A percentile compares a stretch with the other conserved stretches of the same genome.
Evolutionary conservation across 2,888 invertebrate species (phyloP).

Genomic region (Agrilus biguttatus): DNA sequence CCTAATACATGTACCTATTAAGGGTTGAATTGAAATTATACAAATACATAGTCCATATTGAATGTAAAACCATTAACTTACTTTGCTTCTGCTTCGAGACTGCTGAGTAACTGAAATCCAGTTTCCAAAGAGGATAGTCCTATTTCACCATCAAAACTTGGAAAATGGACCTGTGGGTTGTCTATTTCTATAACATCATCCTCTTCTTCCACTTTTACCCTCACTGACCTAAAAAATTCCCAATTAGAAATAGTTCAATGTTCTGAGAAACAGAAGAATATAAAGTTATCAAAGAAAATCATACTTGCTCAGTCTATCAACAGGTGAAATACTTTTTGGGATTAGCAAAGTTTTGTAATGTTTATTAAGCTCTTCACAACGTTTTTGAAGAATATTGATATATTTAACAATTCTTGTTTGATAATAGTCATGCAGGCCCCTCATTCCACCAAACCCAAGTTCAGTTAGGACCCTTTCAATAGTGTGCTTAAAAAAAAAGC

Average conservation of each 20-base stretch:
- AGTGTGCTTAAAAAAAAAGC: constrained; percentile 33
- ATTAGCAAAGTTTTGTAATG: constrained; percentile 19
- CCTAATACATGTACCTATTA: constrained; percentile 5
- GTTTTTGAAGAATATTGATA: constrained; percentile 18
- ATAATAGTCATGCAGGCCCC: constrained; percentile 42
- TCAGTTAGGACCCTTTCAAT: constrained; percentile 45
- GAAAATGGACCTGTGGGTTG: constrained; percentile 22
- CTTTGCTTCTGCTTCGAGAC: constrained; percentile 24
- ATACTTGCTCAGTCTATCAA: constrained; percentile 20
- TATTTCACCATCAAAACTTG: constrained; percentile 20
- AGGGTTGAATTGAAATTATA: neutral
- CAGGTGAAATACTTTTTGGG: constrained; percentile 17
- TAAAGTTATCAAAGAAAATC: neutral
- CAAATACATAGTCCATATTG: neutral
- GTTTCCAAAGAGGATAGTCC: constrained; percentile 21
- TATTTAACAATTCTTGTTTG: constrained; percentile 30
- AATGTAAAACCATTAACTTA: constrained; percentile 4
- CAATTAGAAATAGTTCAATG: neutral
- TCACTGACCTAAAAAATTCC: constrained; percentile 13
- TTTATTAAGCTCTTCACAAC: constrained; percentile 21
- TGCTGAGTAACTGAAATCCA: constrained; percentile 24
- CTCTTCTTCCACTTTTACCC: constrained; percentile 21
- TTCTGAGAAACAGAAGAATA: neutral
- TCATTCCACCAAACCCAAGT: constrained; percentile 43
- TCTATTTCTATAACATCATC: constrained; percentile 18